These are phyloP conservation scores for Melanotaenia pygmaea DNA, from an alignment of 2,797 vertebrate genomes.

Conservation along the genomic window DNA sequence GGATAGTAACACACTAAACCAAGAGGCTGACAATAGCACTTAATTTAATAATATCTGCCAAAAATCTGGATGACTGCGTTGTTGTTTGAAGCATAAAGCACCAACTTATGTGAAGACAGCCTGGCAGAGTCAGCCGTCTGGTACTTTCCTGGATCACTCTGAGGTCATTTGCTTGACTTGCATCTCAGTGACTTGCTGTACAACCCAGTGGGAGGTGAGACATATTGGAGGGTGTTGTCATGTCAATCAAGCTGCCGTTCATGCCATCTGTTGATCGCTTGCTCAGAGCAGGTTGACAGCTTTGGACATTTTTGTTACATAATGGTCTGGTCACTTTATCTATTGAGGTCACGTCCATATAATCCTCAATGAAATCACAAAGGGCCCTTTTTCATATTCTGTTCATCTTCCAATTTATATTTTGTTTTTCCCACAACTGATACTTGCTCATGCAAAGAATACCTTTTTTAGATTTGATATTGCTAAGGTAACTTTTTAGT, in stretches of 20 bases:
- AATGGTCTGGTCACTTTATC: slow-evolving; percentile 1
- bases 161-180: slow-evolving; percentile 2
- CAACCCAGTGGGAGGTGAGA: slow-evolving; percentile 2
- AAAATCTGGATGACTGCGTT: neutral
- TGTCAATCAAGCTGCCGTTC: slow-evolving; percentile 7
- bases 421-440: neutral
- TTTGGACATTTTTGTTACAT: neutral
- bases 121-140: neutral
- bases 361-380: neutral
- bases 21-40: neutral
- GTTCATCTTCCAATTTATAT: neutral
- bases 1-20: neutral
- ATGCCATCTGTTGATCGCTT: neutral
- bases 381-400: neutral
- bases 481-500: neutral
- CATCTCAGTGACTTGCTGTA: slow-evolving; percentile 2
- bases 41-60: neutral
- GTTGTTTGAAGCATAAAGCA: neutral
- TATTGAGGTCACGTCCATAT: neutral
- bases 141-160: neutral
- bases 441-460: neutral
- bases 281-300: neutral
- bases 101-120: neutral
- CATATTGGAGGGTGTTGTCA: neutral
- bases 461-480: neutral